A percentile compares a stretch with the other conserved stretches of the same genome.
Evolutionary conservation across 2,113 vertebrate species (phyloP).

Genomic region (Heterotilapia buettikoferi): DNA sequence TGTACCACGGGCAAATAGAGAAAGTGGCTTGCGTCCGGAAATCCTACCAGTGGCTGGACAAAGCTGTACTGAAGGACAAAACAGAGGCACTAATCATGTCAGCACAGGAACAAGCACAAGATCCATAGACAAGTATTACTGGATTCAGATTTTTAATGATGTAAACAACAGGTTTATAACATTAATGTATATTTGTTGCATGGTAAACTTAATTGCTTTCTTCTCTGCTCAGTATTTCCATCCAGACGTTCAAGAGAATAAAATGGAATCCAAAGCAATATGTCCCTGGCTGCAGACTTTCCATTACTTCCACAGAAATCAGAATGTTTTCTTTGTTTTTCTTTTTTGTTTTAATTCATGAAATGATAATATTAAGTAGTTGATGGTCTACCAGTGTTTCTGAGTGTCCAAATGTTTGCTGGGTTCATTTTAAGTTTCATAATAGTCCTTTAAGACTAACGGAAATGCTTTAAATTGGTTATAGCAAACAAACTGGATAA

Average conservation of each 20-base stretch:
- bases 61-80: background rate
- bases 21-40: background rate
- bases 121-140: background rate
- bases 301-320: background rate
- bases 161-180: background rate
- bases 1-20: background rate
- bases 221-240: background rate
- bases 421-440: background rate
- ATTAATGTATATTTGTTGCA: fast-evolving
- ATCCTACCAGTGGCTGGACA: background rate
- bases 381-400: background rate
- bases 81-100: background rate
- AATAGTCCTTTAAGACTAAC: background rate
- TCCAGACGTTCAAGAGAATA: fast-evolving
- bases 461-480: background rate
- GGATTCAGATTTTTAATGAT: background rate
- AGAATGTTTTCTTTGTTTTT: fast-evolving
- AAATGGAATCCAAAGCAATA: background rate
- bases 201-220: background rate
- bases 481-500: background rate
- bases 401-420: background rate
- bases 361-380: background rate
- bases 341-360: background rate
- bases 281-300: background rate
- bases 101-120: fast-evolving